Evolutionary conservation across 2,888 invertebrate genomes (phyloP).

Genomic region (Nudaria mundana): DNA sequence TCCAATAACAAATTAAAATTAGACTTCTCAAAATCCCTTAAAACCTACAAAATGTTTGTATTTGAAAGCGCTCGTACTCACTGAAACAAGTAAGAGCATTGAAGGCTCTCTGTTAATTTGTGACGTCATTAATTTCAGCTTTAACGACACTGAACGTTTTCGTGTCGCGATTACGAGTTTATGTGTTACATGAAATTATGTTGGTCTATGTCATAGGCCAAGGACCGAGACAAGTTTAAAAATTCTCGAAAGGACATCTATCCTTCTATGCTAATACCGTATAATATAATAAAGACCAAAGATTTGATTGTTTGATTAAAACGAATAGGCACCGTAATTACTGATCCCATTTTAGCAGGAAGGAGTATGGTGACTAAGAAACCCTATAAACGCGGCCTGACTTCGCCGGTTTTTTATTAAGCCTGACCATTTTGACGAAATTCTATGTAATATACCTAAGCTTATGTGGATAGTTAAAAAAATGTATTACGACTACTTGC

Average conservation of each 20-base stretch:
- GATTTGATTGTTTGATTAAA: no score
- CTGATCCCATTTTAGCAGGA: no score
- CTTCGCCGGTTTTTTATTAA: no score
- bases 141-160: slow-evolving; percentile 65
- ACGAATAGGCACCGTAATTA: no score
- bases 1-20: no score
- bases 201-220: slow-evolving; percentile 22
- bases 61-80: slow-evolving; percentile 15
- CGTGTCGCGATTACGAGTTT: slow-evolving; percentile 51
- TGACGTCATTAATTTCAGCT: slow-evolving; percentile 59
- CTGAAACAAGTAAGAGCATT: slow-evolving; percentile 22
- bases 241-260: background rate
- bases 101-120: slow-evolving; percentile 54
- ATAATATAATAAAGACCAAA: background rate
- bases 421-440: no score
- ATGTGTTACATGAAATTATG: slow-evolving; percentile 24
- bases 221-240: no score
- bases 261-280: background rate
- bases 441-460: no score
- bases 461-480: no score
- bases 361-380: no score
- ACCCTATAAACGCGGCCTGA: no score
- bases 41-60: slow-evolving; percentile 12
- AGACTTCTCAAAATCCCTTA: background rate
- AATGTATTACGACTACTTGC: no score